Evolutionary conservation across 2,888 invertebrate species (phyloP).

Genomic region (Ophraella communa): DNA sequence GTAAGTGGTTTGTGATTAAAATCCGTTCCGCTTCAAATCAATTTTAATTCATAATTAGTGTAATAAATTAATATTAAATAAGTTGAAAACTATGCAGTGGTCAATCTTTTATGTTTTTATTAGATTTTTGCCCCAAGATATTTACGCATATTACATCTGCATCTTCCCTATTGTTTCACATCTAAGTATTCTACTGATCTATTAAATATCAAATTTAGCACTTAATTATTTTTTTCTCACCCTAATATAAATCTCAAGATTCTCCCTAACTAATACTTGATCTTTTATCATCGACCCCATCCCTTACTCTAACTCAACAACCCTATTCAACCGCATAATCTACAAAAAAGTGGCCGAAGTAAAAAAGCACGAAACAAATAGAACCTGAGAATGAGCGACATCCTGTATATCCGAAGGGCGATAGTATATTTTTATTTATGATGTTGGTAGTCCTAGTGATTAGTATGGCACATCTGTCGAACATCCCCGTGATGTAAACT

Average conservation of each 20-base stretch:
- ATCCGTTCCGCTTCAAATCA: too few species aligned
- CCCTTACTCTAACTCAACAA: background rate
- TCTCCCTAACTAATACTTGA: background rate
- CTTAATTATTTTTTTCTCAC: slow-evolving; percentile 1
- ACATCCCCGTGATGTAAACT: slow-evolving; percentile 40
- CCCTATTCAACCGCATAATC: background rate
- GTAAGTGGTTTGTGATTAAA: too few species aligned
- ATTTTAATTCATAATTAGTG: too few species aligned
- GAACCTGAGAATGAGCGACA: slow-evolving; percentile 13
- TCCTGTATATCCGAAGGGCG: slow-evolving; percentile 11
- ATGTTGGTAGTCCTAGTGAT: slow-evolving; percentile 44
- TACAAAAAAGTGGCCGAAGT: background rate
- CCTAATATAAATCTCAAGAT: background rate
- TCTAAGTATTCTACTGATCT: too few species aligned
- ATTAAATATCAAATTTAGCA: background rate
- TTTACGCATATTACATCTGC: too few species aligned
- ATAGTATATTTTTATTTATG: slow-evolving; percentile 26
- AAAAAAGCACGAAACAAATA: slow-evolving; percentile 3
- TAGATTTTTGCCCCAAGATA: too few species aligned
- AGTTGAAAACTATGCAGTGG: too few species aligned
- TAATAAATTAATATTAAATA: too few species aligned
- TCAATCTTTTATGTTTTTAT: too few species aligned
- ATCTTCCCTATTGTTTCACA: too few species aligned
- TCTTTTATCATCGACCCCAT: background rate
- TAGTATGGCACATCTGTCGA: slow-evolving; percentile 49